Evolutionary conservation across 2,888 invertebrate species (phyloP).

Genomic region (Plutella xylostella): DNA sequence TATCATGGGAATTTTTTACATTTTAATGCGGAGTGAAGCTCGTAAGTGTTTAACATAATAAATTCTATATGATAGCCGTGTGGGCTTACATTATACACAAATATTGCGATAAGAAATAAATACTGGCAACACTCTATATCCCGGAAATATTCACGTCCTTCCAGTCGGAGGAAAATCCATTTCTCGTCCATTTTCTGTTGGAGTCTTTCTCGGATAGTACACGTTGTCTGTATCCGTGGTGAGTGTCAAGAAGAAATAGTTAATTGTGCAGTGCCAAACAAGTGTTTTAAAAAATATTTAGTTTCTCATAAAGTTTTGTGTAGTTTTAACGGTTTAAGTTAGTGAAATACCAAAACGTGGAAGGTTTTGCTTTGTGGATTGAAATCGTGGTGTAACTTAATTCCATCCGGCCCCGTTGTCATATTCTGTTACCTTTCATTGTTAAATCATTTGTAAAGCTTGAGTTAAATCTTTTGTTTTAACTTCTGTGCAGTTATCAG

Average conservation of each 20-base stretch:
- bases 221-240: conserved; percentile 67
- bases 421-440: neutral
- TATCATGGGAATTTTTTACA: too few relatives aligned
- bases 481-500: neutral
- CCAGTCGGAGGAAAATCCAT: conserved; percentile 55
- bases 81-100: neutral
- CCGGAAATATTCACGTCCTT: conserved; percentile 55
- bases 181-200: conserved; percentile 76
- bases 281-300: conserved; percentile 19
- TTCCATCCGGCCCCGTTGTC: conserved; percentile 3
- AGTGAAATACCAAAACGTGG: conserved; percentile 6
- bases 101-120: conserved; percentile 14
- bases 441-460: neutral
- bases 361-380: conserved; percentile 12
- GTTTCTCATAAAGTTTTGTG: conserved; percentile 18
- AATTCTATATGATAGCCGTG: too few relatives aligned
- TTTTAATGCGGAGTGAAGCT: too few relatives aligned
- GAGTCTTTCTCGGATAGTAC: conserved; percentile 76
- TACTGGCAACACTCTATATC: conserved; percentile 30
- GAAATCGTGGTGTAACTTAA: conserved; percentile 18
- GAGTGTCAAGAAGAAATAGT: conserved; percentile 56
- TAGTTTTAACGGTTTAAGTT: conserved; percentile 6
- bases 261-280: conserved; percentile 46
- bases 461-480: neutral
- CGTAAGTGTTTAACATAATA: too few relatives aligned